Evolutionary conservation across 2,888 invertebrate genomes (phyloP).

Genomic region (Spisula subtruncata): DNA sequence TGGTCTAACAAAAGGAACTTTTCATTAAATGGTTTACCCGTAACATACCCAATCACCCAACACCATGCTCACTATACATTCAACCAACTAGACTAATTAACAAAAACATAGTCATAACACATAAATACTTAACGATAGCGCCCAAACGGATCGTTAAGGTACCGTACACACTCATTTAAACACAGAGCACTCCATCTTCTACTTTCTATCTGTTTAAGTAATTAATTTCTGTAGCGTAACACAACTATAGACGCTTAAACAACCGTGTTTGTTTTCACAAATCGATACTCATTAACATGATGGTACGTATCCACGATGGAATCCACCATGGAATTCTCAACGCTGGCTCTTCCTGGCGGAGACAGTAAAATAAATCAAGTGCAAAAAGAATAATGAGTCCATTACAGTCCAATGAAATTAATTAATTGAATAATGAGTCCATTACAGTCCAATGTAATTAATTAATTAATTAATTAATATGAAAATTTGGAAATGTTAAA

Average conservation of each 20-base stretch:
- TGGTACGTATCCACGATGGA: too few species aligned
- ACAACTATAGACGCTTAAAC: not conserved
- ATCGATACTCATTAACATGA: slow-evolving; percentile 11
- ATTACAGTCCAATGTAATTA: too few species aligned
- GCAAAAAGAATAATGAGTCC: not conserved
- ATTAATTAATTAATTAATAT: too few species aligned
- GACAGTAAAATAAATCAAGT: not conserved
- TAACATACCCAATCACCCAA: too few species aligned
- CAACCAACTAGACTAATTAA: not conserved
- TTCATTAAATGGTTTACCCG: too few species aligned
- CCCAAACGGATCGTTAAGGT: not conserved
- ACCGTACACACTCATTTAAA: not conserved
- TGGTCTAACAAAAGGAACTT: too few species aligned
- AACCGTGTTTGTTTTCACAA: not conserved
- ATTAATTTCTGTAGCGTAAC: not conserved
- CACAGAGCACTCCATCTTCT: not conserved
- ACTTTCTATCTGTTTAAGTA: not conserved
- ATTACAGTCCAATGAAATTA: too few species aligned
- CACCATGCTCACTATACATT: not conserved
- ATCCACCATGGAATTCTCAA: not conserved
- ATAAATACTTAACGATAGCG: not conserved
- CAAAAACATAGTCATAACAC: slow-evolving; percentile 4
- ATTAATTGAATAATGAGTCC: not conserved
- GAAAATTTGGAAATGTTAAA: too few species aligned
- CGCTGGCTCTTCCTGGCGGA: not conserved